Evolutionary conservation across 2,113 vertebrate species (phyloP).

Genomic region (Coreoperca whiteheadi): DNA sequence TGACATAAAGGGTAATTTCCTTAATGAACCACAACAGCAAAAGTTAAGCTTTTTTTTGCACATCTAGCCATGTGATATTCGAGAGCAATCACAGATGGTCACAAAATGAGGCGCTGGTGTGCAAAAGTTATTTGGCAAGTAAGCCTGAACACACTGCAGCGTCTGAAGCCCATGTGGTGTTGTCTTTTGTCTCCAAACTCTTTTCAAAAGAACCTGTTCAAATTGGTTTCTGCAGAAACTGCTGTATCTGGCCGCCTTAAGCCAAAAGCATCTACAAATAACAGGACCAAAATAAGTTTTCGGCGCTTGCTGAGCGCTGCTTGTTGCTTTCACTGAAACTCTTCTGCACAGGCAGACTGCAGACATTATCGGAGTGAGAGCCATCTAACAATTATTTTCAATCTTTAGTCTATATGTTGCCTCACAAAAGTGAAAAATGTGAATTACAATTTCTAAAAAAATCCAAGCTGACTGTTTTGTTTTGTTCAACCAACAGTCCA

Average conservation of each 20-base stretch:
- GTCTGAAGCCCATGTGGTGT: slow-evolving; percentile 44
- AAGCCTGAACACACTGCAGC: slow-evolving; percentile 18
- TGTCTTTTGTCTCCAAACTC: slow-evolving; percentile 32
- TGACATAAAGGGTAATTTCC: background rate
- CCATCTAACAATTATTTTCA: background rate
- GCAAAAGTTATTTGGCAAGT: slow-evolving; percentile 31
- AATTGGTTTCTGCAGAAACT: slow-evolving; percentile 23
- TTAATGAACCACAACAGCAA: background rate
- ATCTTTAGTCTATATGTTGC: background rate
- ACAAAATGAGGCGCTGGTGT: slow-evolving; percentile 31
- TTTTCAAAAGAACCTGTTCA: slow-evolving; percentile 38
- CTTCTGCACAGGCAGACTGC: slow-evolving; percentile 5
- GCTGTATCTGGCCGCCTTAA: slow-evolving; percentile 12
- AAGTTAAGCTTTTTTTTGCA: slow-evolving; percentile 3
- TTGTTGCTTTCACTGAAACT: slow-evolving; percentile 11
- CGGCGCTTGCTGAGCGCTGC: slow-evolving; percentile 6
- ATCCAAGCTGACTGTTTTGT: background rate
- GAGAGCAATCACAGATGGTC: slow-evolving; percentile 35
- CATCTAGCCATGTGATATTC: slow-evolving; percentile 2
- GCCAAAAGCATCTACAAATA: slow-evolving; percentile 31
- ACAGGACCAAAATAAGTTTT: slow-evolving; percentile 29
- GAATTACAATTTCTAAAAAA: background rate
- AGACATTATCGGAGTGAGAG: slow-evolving; percentile 2
- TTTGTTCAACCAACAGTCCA: background rate
- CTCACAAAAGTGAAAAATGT: background rate